A percentile compares a stretch with the other conserved stretches of the same genome.
Conservation (phyloP, 2,797 vertebrate genomes). For the Pseudochaenichthys georgianus region DNA sequence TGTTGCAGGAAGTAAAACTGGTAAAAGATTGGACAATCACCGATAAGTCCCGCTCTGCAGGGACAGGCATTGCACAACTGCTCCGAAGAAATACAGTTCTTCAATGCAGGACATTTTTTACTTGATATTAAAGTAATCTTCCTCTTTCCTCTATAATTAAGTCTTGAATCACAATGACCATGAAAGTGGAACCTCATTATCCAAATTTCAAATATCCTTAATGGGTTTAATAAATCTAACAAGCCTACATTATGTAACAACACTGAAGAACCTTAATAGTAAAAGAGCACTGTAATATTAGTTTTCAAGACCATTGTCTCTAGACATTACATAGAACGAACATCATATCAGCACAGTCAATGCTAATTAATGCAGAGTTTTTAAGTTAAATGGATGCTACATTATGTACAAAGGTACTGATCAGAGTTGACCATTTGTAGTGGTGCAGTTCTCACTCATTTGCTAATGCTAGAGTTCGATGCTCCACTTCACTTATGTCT, state of each 20-base stretch:
- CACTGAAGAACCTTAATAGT: slow-evolving; percentile 8
- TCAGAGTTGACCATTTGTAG: neutral
- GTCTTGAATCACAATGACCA: slow-evolving; percentile 49
- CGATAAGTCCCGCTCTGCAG: neutral
- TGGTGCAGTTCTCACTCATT: slow-evolving; percentile 5
- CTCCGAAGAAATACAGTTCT: slow-evolving; percentile 12
- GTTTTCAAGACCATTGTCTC: neutral
- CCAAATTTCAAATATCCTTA: slow-evolving; percentile 39
- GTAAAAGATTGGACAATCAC: slow-evolving; percentile 10
- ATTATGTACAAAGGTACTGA: neutral
- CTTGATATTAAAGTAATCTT: slow-evolving; percentile 15
- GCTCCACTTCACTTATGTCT: slow-evolving; percentile 8
- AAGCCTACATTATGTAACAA: slow-evolving; percentile 22
- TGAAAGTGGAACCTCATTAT: slow-evolving; percentile 44
- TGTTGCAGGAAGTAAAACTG: neutral
- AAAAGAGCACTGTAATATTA: slow-evolving; percentile 12
- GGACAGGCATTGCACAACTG: neutral
- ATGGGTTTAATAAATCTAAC: slow-evolving; percentile 50
- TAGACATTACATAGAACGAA: neutral
- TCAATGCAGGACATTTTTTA: neutral
- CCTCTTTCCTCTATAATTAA: slow-evolving; percentile 28
- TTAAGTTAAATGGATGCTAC: neutral
- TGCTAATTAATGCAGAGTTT: neutral
- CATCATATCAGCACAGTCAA: neutral
- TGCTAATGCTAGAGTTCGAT: slow-evolving; percentile 3